phyloP scores from a whole-genome alignment of 2,797 vertebrate species.

The Emydoidea blandingii region DNA sequence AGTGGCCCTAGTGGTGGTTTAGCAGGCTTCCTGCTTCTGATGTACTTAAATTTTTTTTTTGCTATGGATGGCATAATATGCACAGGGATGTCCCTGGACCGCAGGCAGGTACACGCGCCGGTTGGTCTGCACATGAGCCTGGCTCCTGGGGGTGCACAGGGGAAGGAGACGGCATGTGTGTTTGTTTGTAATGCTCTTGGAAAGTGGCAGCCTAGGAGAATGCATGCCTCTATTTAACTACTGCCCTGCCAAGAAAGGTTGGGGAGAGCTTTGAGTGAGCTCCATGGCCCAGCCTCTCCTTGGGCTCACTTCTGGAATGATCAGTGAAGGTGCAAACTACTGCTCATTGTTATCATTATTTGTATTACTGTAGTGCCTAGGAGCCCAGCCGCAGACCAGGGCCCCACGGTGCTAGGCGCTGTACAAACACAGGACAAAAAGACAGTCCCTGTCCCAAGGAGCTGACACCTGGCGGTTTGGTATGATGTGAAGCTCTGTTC shows the following conservation, averaged over 20 bases:
- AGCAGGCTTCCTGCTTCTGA: too few species aligned
- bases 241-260: neutral
- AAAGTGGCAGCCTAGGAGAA: neutral
- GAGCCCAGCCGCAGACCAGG: too few species aligned
- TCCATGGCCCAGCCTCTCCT: neutral
- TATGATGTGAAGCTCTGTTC: neutral
- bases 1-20: too few species aligned
- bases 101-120: rapidly evolving
- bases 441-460: too few species aligned
- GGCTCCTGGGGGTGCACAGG: neutral
- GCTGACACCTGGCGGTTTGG: too few species aligned
- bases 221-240: neutral
- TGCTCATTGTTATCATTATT: too few species aligned
- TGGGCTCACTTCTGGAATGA: neutral
- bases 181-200: neutral
- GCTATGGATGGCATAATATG: neutral
- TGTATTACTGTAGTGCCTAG: too few species aligned
- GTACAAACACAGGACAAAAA: too few species aligned
- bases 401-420: too few species aligned
- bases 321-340: rapidly evolving
- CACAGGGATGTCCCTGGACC: neutral
- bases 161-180: neutral
- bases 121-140: neutral
- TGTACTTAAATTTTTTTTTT: too few species aligned
- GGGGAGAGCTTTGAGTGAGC: neutral